A percentile compares a stretch with the other conserved stretches of the same genome.
phyloP scores from a whole-genome alignment of 2,888 invertebrate species.

The Athalia cordata region DNA sequence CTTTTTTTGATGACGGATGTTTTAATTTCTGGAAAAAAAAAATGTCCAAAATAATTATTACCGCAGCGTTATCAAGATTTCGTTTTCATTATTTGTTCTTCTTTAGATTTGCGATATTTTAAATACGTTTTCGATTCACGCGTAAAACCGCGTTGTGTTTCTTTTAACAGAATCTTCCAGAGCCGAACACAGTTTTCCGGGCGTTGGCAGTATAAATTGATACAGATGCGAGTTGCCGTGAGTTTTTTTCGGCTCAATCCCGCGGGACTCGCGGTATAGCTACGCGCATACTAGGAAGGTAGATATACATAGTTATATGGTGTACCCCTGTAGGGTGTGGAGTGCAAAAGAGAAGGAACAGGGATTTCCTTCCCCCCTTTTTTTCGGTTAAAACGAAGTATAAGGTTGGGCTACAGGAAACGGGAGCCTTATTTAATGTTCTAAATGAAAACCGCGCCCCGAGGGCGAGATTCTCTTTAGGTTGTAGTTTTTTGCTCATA shows the following conservation, averaged over 20 bases:
- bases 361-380: neutral
- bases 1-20: no score
- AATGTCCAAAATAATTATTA: neutral
- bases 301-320: neutral
- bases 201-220: constrained; percentile 69
- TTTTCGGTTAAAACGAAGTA: neutral
- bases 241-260: constrained; percentile 68
- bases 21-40: neutral
- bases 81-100: no score
- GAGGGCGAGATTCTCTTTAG: constrained; percentile 35
- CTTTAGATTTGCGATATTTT: neutral
- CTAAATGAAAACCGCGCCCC: constrained; percentile 41
- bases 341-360: neutral
- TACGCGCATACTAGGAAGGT: neutral
- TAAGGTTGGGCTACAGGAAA: constrained; percentile 10
- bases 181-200: constrained; percentile 4
- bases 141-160: no score
- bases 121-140: no score
- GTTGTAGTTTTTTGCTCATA: constrained; percentile 31
- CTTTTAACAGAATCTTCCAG: no score
- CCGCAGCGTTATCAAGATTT: neutral
- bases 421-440: constrained; percentile 40
- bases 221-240: constrained; percentile 72
- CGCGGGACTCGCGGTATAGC: constrained; percentile 52
- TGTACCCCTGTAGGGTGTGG: neutral